Evolutionary conservation across 2,888 invertebrate genomes (phyloP).

Genomic region (Drosophila anomalipes): DNA sequence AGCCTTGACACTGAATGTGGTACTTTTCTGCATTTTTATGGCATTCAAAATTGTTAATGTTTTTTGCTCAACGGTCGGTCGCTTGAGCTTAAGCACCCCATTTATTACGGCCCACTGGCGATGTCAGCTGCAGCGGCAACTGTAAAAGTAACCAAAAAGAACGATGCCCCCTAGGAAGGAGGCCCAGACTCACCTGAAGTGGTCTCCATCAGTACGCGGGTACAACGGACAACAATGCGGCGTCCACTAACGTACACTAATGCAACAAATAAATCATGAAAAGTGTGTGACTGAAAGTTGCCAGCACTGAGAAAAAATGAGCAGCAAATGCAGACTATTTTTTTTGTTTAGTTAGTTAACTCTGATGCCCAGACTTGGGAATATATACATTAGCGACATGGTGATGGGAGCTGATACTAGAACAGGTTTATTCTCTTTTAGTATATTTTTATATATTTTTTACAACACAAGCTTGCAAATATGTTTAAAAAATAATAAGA

Average conservation of each 20-base stretch:
- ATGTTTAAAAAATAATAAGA: not conserved
- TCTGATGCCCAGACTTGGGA: not conserved
- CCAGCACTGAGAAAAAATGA: constrained; percentile 6
- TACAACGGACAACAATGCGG: constrained; percentile 33
- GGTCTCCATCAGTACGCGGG: constrained; percentile 12
- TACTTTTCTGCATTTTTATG: constrained; percentile 45
- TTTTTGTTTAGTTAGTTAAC: constrained; percentile 6
- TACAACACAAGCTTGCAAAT: too few species aligned
- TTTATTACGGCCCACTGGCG: constrained; percentile 36
- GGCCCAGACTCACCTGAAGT: constrained; percentile 39
- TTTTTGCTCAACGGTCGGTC: constrained; percentile 21
- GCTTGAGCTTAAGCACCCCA: constrained; percentile 44
- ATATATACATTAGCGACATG: not conserved
- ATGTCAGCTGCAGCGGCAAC: constrained; percentile 23
- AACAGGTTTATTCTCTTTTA: not conserved
- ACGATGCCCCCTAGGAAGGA: constrained; percentile 30
- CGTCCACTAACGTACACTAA: constrained; percentile 57
- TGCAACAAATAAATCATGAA: constrained; percentile 68
- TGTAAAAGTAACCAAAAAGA: constrained; percentile 17
- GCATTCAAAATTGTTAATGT: constrained; percentile 56
- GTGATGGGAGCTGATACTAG: not conserved
- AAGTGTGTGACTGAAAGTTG: constrained; percentile 33
- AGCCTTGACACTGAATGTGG: constrained; percentile 17
- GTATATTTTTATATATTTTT: not conserved
- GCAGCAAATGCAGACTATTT: not conserved